Base-by-base conservation (phyloP, 2,888 invertebrate species). In the Pheosia tremula region DNA sequence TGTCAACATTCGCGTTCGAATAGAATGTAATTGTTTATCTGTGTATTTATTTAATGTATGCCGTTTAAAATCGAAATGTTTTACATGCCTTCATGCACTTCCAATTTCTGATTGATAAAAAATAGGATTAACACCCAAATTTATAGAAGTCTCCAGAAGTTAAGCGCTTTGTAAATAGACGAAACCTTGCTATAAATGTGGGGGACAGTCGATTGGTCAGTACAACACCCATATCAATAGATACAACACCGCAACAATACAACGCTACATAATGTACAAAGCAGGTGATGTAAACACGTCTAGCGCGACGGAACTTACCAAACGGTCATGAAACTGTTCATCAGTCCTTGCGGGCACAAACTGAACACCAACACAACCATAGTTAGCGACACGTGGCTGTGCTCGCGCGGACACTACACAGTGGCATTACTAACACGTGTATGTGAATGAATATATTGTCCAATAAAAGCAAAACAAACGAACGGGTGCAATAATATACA, bases 261-360 rank as follows among this genome's bases (percentile, higher is more conserved):
- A 55, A 55, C 4, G 55, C 55, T 9, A 24, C 3, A 55, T 38
- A 36, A 43, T 24, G 10, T 56, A 45, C 56, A 56, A 76, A 75
- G 76, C 68, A 64, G 71, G 73, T 62, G 73, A 76, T 66, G 68
- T 66, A 74, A 73, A 74, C 72, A 82, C 75, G 80, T 82, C 78
- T 72, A 80, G 82, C 85, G 86, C 81, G 81, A 83, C 84, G 84
- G 78, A 78, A 97, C 97, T 97, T 96, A 97, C 97, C 97, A 97
- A 91, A 96, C 96, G 92, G 96, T 96, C 96, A 97, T 96, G 96
- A 96, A 97, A 95, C 96, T 96, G 96, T 96, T 97, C 96, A 96
- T 96, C 95, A 96, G 95, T 96, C 96, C 96, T 95, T 96, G 96
- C 93, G 96, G 96, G 96, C 96, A 96, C 95, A 96, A 95, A 96